Base-by-base conservation (phyloP, 2,113 vertebrate species). In the Apteryx mantelli region DNA sequence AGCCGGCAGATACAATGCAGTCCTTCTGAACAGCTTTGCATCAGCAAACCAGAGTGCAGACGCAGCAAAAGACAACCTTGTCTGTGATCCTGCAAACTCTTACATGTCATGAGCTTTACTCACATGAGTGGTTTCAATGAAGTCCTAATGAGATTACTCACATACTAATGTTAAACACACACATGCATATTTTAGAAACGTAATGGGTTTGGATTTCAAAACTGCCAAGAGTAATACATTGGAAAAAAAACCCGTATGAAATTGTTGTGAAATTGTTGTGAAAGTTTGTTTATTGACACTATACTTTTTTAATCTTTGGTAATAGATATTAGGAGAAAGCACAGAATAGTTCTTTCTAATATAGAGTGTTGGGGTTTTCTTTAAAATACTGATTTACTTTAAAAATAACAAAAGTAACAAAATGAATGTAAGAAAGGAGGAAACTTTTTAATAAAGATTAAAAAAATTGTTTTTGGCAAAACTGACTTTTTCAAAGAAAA, bases 91-190 rank as follows among this genome's bases (percentile, higher is more conserved):
- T 53, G 58, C 4, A 1, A 17, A 0, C 0, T 0, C 1, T 3
- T 5, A 5, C 50, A 13, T 26, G 5, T 5, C 55, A 0, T 6
- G 2, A 44, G 30, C 60, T 65, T 68, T 7, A 34, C 55, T 46
- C 52, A 1, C 22, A 17, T 15, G 30, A 5, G 24, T 7, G 18
- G 17, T 46, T 44, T 14, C 38, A 1, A 0, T 36, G n/a, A 4
- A 0, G 0, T 9, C 22, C 36, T 16, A 1, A 0, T 5, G 40
- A 30, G 13, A 9, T 34, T 55, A 2, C 30, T 48, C 1, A 0
- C 2, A 0, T 6, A 5, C 5, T n/a, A 1, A 4, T 3, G 18
- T 17, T 82, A 34, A 32, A 73, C n/a, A 74, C 25, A n/a, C 13
- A 16, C 10, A 2, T 0, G 0, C 15, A 2, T 1, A 0, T 65